phyloP scores from a whole-genome alignment of 2,888 invertebrate species.

The Electrophaes corylata region DNA sequence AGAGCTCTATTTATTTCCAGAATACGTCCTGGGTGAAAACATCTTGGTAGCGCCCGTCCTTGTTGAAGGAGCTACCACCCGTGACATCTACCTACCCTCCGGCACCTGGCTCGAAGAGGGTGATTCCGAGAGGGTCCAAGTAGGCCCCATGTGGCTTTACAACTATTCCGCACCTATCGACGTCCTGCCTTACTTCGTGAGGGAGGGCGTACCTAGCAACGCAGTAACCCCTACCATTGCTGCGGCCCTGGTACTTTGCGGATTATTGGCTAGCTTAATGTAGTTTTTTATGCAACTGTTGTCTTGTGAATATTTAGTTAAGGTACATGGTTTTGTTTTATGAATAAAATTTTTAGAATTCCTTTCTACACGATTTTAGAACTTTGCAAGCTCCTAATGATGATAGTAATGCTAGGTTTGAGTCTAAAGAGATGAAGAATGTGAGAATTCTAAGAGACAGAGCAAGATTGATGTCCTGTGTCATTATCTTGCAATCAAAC shows the following conservation, averaged over 20 bases:
- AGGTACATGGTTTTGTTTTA: neutral
- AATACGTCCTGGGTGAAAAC: conserved; percentile 90
- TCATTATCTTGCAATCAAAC: conserved; percentile 19
- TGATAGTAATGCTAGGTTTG: neutral
- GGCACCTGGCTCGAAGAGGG: conserved; percentile 90
- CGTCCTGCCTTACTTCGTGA: conserved; percentile 87
- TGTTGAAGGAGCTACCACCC: conserved; percentile 81
- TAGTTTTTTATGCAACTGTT: neutral
- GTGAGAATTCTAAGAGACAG: conserved; percentile 17
- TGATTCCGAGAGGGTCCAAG: conserved; percentile 60
- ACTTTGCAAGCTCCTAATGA: neutral
- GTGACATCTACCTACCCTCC: conserved; percentile 90
- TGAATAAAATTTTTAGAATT: neutral
- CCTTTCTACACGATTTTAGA: neutral
- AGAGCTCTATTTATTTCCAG: conserved; percentile 72
- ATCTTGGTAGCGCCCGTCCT: conserved; percentile 92
- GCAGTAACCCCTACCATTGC: conserved; percentile 45
- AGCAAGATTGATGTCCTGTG: conserved; percentile 26
- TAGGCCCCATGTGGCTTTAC: conserved; percentile 86
- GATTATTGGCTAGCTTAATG: conserved; percentile 43
- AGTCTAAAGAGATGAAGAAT: conserved; percentile 6
- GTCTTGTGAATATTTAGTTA: neutral
- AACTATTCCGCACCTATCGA: conserved; percentile 88
- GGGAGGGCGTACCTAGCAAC: conserved; percentile 41
- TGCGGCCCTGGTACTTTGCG: conserved; percentile 49